Evolutionary conservation across 2,797 vertebrate genomes (phyloP), one percentile per base, ranked within the genome.

Genomic region (Halcyon chelicuti): DNA sequence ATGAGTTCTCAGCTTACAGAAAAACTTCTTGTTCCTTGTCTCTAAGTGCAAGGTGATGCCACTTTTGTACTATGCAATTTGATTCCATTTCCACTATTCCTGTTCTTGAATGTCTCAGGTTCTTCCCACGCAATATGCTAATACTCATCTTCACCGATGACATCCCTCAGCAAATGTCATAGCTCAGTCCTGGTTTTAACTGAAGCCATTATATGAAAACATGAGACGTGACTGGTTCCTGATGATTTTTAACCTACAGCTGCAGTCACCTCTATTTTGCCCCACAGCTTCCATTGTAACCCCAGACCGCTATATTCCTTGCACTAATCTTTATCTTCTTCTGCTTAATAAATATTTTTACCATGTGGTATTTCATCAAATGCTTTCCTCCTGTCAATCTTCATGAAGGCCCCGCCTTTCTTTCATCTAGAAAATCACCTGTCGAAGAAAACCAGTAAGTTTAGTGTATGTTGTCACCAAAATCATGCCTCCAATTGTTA

Each of bases 1-100:
- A 86, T 63, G 77, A 85, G 63, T 85, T 95, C 80, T 85, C 55
- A 83, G 61, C 49, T 87, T 51, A 57, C 37, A 66, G 63, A 80
- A 89, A 73, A 73, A 15, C 44, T 89, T 84, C 55, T 86, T 63
- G 26, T 78, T 90, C 61, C 52, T 74, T 49, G 31, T 52, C 49
- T 76, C 39, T n/a, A 62, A 75, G 76, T 44, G 52, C 61, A 89
- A 92, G 77, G 61, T 67, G 63, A 73, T 57, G 67, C 33, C 63
- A 46, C 74, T 93, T 94, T 28, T 82, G 55, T 85, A 29, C 83
- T 21, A 22, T 52, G 74, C 44, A 66, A 31, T 92, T 91, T 89
- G 63, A 91, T 90, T 89, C 61, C 17, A 29, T 83, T 95, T 92
- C 72, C 58, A n/a, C 61, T 80, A 5, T 44, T 76, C 51, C 60